phyloP scores from a whole-genome alignment of 1,140 invertebrate species.

The Dinoponera quadriceps region DNA sequence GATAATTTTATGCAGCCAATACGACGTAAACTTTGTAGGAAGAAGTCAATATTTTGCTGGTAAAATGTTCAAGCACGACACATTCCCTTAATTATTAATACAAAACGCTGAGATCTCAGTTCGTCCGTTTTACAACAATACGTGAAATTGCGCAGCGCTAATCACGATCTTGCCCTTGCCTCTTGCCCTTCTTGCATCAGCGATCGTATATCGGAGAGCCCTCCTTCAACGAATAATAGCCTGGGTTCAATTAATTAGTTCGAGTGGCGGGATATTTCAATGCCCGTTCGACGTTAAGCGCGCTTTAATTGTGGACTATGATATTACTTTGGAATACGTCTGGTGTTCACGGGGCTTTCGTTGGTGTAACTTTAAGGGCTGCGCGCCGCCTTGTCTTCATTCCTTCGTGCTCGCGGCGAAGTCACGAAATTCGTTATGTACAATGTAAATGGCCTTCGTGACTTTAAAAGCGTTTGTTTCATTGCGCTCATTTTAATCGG shows the following conservation, averaged over 20 bases:
- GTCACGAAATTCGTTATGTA: conserved; percentile 69
- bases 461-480: conserved; percentile 65
- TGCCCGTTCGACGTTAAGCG: conserved; percentile 21
- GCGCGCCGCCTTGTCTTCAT: conserved; percentile 64
- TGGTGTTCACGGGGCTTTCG: conserved; percentile 8
- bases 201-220: too few species aligned
- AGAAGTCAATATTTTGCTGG: too few species aligned
- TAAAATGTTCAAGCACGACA: too few species aligned
- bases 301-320: conserved; percentile 52
- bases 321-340: conserved; percentile 44
- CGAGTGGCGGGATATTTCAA: neutral
- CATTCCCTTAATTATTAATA: too few species aligned
- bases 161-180: too few species aligned
- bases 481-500: conserved; percentile 66
- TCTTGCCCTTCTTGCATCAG: too few species aligned
- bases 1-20: too few species aligned
- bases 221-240: neutral
- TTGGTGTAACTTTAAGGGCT: conserved; percentile 62
- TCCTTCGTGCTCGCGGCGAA: conserved; percentile 52
- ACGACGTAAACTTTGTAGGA: too few species aligned
- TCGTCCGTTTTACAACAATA: too few species aligned
- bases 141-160: too few species aligned
- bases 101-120: too few species aligned
- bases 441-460: conserved; percentile 66
- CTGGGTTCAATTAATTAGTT: conserved; percentile 8